phyloP scores from a whole-genome alignment of 2,888 invertebrate genomes.

The Alloplasta piceator region DNA sequence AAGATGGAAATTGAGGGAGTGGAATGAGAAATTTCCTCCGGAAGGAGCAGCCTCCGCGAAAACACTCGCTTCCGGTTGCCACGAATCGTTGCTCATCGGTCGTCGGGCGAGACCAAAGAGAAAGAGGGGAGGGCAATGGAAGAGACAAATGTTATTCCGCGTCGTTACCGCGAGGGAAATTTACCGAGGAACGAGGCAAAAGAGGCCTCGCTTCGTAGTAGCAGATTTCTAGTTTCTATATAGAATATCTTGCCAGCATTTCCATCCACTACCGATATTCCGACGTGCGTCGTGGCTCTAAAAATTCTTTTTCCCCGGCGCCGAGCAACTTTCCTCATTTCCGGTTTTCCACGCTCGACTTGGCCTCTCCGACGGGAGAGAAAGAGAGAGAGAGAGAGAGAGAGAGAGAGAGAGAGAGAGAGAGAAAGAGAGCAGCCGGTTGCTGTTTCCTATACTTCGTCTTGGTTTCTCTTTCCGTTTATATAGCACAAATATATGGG shows the following conservation, averaged over 20 bases:
- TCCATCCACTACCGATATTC: conserved; percentile 63
- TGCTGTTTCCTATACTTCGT: conserved; percentile 47
- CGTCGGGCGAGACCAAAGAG: conserved; percentile 19
- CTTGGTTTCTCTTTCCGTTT: conserved; percentile 33
- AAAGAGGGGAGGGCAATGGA: conserved; percentile 25
- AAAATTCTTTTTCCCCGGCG: conserved; percentile 68
- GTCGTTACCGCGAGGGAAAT: conserved; percentile 69
- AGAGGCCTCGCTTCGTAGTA: conserved; percentile 32
- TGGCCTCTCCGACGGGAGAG: conserved; percentile 44
- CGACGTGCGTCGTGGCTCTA: conserved; percentile 59
- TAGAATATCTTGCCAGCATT: conserved; percentile 38
- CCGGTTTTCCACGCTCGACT: conserved; percentile 69
- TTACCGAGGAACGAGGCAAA: conserved; percentile 54
- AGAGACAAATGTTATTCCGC: conserved; percentile 66
- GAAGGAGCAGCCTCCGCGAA: conserved; percentile 57
- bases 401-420: conserved; percentile 13
- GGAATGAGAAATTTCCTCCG: conserved; percentile 58
- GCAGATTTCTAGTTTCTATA: conserved; percentile 26
- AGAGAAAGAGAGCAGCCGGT: conserved; percentile 28
- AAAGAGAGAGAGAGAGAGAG: conserved; percentile 8
- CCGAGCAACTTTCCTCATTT: conserved; percentile 70
- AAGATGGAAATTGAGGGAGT: conserved; percentile 7
- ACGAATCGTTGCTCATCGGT: conserved; percentile 51
- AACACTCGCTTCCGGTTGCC: conserved; percentile 64
- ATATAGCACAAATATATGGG: not conserved